phyloP scores from a whole-genome alignment of 2,797 vertebrate species.

The Simalia tracyae region DNA sequence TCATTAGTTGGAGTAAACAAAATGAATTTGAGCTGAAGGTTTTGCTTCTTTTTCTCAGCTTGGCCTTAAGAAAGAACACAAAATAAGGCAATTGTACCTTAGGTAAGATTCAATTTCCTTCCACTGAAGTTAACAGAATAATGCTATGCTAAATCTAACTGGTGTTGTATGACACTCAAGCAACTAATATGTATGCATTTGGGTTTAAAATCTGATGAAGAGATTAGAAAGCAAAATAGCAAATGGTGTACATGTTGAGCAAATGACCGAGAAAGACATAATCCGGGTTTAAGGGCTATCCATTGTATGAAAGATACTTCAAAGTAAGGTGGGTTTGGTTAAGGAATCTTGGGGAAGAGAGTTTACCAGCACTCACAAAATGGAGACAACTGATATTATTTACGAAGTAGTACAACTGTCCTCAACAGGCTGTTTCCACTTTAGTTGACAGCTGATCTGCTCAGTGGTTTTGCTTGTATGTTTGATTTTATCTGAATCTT shows the following conservation, averaged over 20 bases:
- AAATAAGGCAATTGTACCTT: background rate
- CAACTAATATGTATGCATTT: background rate
- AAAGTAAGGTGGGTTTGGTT: background rate
- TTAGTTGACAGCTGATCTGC: background rate
- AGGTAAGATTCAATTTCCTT: slow-evolving; percentile 34
- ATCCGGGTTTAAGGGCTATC: background rate
- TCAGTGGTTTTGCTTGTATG: background rate
- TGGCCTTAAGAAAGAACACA: accelerated
- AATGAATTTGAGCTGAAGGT: background rate
- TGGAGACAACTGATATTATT: no score
- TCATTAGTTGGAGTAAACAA: background rate
- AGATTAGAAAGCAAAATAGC: background rate
- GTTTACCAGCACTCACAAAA: background rate
- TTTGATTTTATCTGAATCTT: background rate
- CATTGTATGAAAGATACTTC: background rate
- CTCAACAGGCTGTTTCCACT: background rate
- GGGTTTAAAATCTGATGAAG: background rate
- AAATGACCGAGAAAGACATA: background rate
- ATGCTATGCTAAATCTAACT: background rate
- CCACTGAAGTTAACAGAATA: background rate
- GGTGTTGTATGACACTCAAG: background rate
- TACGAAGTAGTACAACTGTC: background rate
- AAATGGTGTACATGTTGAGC: background rate
- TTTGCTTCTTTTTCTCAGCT: background rate
- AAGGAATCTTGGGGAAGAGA: background rate